Conservation (phyloP, 1,140 invertebrate species). For the Drosophila auraria region DNA sequence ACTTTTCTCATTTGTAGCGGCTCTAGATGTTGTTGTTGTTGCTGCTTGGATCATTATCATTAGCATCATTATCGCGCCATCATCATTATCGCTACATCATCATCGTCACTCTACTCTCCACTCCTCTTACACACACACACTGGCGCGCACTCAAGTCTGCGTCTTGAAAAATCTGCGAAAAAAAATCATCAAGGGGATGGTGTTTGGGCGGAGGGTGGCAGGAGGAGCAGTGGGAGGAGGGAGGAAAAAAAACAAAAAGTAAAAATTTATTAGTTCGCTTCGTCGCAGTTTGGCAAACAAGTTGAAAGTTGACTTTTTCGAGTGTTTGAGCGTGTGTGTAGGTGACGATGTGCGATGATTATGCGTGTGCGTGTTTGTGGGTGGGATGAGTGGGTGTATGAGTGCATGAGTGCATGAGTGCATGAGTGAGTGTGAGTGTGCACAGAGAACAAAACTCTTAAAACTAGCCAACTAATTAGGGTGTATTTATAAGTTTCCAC, state of each 20-base stretch:
- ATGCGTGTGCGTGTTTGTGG: slow-evolving; percentile 37
- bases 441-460: slow-evolving; percentile 12
- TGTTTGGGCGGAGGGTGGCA: slow-evolving; percentile 7
- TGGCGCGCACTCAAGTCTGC: slow-evolving; percentile 34
- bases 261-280: slow-evolving; percentile 83
- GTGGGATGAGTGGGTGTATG: slow-evolving; percentile 39
- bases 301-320: slow-evolving; percentile 64
- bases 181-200: slow-evolving; percentile 67
- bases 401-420: slow-evolving; percentile 19
- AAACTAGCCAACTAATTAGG: not conserved
- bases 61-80: slow-evolving; percentile 47
- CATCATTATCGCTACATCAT: slow-evolving; percentile 46
- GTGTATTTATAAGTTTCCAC: no score
- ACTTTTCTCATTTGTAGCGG: slow-evolving; percentile 54
- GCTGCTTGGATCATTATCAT: slow-evolving; percentile 44
- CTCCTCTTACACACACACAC: slow-evolving; percentile 59
- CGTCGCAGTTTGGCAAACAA: slow-evolving; percentile 79
- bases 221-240: slow-evolving; percentile 13
- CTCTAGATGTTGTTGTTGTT: slow-evolving; percentile 37
- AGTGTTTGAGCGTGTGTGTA: slow-evolving; percentile 39
- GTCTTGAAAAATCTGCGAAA: slow-evolving; percentile 71
- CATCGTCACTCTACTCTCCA: slow-evolving; percentile 51
- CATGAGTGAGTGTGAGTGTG: slow-evolving; percentile 15
- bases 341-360: slow-evolving; percentile 42
- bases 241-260: slow-evolving; percentile 59